Conservation (phyloP, 2,888 invertebrate species). For the Drosophila anomelani region DNA sequence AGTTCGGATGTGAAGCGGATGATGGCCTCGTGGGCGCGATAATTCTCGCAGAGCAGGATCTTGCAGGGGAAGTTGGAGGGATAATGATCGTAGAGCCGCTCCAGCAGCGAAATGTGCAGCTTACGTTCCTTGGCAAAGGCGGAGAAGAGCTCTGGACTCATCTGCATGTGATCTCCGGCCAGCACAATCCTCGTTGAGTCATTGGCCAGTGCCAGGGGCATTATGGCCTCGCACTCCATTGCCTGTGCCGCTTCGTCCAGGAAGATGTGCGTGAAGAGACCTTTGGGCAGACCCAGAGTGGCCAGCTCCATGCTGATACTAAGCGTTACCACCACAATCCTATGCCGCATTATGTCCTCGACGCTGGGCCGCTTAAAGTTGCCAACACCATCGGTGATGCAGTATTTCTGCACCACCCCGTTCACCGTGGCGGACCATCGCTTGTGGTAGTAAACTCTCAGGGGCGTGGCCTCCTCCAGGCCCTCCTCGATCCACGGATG, state of each 20-base stretch:
- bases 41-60: constrained; percentile 92
- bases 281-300: constrained; percentile 88
- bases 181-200: constrained; percentile 90
- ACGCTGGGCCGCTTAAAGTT: constrained; percentile 89
- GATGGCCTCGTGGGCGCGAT: constrained; percentile 92
- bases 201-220: constrained; percentile 91
- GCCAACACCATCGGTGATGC: constrained; percentile 88
- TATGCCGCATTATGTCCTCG: constrained; percentile 89
- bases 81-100: constrained; percentile 91
- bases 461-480: constrained; percentile 88
- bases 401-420: constrained; percentile 90
- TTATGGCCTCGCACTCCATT: constrained; percentile 93
- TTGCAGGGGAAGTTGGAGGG: constrained; percentile 90
- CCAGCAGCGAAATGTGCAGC: constrained; percentile 90
- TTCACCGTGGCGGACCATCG: constrained; percentile 92
- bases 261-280: constrained; percentile 91
- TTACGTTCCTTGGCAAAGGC: constrained; percentile 89
- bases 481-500: constrained; percentile 90
- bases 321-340: constrained; percentile 92
- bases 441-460: constrained; percentile 92
- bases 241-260: constrained; percentile 95
- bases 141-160: constrained; percentile 92
- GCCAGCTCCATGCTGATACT: constrained; percentile 91
- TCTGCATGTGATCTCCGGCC: constrained; percentile 94
- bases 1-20: constrained; percentile 92